Conservation (phyloP, 1,140 invertebrate species). For the Aleiodes sp. region DNA sequence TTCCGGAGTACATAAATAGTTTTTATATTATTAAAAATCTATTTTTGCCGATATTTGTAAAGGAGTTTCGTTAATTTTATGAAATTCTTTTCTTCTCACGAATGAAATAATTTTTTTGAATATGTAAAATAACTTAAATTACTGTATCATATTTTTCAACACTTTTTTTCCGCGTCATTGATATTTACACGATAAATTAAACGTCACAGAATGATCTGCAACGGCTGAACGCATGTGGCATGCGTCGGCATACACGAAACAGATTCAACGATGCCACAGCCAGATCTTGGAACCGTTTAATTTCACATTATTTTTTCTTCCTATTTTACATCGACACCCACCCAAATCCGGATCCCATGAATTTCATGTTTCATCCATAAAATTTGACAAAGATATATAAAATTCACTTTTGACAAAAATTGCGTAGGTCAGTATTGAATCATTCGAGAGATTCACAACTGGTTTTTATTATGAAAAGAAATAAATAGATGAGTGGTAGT, state of each 20-base stretch:
- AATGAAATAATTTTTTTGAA: too few relatives aligned
- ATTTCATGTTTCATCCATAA: neutral
- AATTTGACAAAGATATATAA: neutral
- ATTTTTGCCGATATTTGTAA: too few relatives aligned
- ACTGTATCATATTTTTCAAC: neutral
- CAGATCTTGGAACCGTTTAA: slow-evolving; percentile 26
- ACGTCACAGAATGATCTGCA: slow-evolving; percentile 24
- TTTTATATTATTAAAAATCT: too few relatives aligned
- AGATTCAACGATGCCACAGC: slow-evolving; percentile 37
- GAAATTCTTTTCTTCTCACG: too few relatives aligned
- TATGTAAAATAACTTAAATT: neutral
- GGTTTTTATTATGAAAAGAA: neutral
- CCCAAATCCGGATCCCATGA: neutral
- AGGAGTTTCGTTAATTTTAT: too few relatives aligned
- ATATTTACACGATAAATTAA: slow-evolving; percentile 46
- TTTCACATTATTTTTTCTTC: slow-evolving; percentile 34
- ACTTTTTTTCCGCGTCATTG: neutral
- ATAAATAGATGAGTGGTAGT: slow-evolving; percentile 8
- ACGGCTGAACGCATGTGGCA: slow-evolving; percentile 40
- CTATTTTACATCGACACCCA: too few relatives aligned
- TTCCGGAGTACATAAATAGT: too few relatives aligned
- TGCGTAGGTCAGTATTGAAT: neutral
- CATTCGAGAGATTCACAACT: neutral
- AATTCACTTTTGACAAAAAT: neutral
- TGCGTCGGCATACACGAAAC: slow-evolving; percentile 43